Conservation (phyloP, 92 coral and sea anemone genomes). For the Porites rus region DNA sequence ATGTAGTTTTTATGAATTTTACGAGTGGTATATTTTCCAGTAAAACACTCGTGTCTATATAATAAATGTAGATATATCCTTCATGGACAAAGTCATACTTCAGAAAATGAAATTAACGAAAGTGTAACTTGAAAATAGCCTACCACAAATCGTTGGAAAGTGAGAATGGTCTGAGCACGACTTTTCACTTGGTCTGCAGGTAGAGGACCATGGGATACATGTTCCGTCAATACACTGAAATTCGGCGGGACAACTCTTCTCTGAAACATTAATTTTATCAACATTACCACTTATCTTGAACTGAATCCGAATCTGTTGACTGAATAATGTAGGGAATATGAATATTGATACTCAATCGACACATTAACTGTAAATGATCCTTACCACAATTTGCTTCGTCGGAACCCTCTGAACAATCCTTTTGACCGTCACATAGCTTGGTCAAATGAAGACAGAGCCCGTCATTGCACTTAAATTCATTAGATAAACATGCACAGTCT, state of each 20-base stretch:
- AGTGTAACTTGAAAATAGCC: neutral
- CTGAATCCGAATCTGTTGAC: neutral
- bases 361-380: conserved; percentile 2
- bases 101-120: neutral
- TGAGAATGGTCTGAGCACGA: conserved; percentile 54
- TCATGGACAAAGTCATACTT: too few species aligned
- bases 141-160: conserved; percentile 71
- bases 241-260: conserved; percentile 48
- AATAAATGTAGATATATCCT: too few species aligned
- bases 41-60: too few species aligned
- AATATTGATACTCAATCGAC: too few species aligned
- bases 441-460: conserved; percentile 64
- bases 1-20: too few species aligned
- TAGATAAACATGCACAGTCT: conserved; percentile 68
- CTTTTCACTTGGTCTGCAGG: conserved; percentile 36
- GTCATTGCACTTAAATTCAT: conserved; percentile 63
- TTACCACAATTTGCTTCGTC: conserved; percentile 84
- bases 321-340: neutral
- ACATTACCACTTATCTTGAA: neutral
- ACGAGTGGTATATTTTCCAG: too few species aligned
- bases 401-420: conserved; percentile 73
- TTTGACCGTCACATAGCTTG: conserved; percentile 61
- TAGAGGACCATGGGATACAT: conserved; percentile 68
- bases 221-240: conserved; percentile 71
- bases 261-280: neutral